Base-by-base conservation (phyloP, 2,113 vertebrate genomes). In the Indicator indicator region DNA sequence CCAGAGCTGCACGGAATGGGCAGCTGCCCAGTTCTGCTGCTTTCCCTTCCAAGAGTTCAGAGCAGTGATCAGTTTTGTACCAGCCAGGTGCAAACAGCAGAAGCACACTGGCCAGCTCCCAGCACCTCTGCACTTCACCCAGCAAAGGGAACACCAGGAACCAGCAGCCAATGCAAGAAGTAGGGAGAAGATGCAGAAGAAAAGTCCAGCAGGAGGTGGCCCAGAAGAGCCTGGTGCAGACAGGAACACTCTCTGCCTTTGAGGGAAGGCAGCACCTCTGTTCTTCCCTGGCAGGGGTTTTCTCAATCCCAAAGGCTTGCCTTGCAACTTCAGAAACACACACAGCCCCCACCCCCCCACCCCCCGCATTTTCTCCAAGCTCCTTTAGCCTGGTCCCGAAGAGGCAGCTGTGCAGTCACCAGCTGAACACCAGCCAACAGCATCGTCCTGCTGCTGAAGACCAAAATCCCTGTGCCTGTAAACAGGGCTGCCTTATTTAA, bases 401-500 rank as follows among this genome's bases (percentile, higher is more conserved):
- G 79, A 93, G 72, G 60, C 56, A 52, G 83, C 72, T 80, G 88
- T 12, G 60, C 91, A 94, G 70, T 89, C 93, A 95, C 21, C 50
- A 16, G 46, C 58, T 75, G 89, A 92, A 92, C 67, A 27, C 48
- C 19, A 74, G 90, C 89, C 93, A 95, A 71, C 69, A 56, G 18
- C 73, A 48, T 40, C 9, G 9, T 58, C 7, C 23, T 80, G 91
- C 83, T 90, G 93, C 80, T 86, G 30, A 83, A 77, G 67, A 90
- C 86, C 89, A 65, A 92, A 93, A 82, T 54, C 79, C 86, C 42
- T 2, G 16, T 36, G 40, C 70, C 88, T 73, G 76, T 86, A 76
- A 92, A 93, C 91, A 88, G 69, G 86, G 56, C 46, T 21, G 69
- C 69, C 83, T 92, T 88, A 85, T 46, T 88, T 64, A 94, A 93